Evolutionary conservation across 2,797 vertebrate species (phyloP).

Genomic region (Onychomys leucogaster): DNA sequence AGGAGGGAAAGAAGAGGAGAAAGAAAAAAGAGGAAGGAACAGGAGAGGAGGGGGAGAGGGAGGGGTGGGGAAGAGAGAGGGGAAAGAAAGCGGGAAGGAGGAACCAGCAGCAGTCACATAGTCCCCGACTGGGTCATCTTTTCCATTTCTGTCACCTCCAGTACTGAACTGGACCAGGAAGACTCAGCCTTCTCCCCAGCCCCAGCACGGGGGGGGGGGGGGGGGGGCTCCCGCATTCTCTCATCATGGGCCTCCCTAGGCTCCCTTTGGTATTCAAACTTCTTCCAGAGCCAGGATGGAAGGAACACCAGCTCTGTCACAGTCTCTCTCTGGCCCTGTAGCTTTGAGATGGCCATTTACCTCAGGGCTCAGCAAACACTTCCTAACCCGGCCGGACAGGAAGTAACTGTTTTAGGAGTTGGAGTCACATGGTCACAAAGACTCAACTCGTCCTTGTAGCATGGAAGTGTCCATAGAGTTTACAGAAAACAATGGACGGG

Average conservation of each 20-base stretch:
- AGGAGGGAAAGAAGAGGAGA: neutral
- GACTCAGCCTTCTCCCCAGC: neutral
- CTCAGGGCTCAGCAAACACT: neutral
- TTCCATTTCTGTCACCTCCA: too few species aligned
- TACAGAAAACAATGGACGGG: rapidly evolving
- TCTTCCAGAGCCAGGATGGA: neutral
- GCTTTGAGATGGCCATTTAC: constrained; percentile 4
- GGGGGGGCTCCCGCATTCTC: rapidly evolving
- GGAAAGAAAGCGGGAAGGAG: too few species aligned
- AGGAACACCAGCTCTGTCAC: neutral
- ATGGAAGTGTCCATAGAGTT: neutral
- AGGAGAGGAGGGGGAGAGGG: neutral
- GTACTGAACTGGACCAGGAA: neutral
- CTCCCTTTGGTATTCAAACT: neutral
- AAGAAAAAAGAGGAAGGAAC: neutral
- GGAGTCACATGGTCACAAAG: rapidly evolving
- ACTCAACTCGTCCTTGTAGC: neutral
- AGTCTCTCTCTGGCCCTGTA: neutral
- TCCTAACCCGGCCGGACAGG: neutral
- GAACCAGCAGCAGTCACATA: rapidly evolving
- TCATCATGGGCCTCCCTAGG: neutral
- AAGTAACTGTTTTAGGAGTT: neutral
- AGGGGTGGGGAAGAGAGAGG: too few species aligned
- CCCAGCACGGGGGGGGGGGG: rapidly evolving
- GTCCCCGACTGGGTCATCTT: neutral